Evolutionary conservation across 2,113 vertebrate genomes (phyloP).

Genomic region (Eira barbara): DNA sequence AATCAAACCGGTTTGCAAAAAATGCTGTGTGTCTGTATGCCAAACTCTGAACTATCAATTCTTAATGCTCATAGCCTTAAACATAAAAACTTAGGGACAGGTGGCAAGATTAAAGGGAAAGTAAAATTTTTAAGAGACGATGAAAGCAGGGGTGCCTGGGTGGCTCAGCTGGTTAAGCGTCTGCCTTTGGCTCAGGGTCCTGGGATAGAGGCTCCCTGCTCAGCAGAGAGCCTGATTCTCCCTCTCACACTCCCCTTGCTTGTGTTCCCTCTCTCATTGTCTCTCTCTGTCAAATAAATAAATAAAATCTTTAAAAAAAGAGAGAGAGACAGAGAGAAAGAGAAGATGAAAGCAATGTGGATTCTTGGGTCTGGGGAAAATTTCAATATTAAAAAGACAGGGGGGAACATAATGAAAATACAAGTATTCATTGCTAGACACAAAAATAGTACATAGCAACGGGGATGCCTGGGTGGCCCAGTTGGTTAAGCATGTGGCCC

Average conservation of each 20-base stretch:
- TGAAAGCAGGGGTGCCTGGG: background rate
- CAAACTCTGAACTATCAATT: background rate
- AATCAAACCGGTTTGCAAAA: background rate
- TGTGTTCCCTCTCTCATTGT: too few relatives aligned
- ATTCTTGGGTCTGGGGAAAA: background rate
- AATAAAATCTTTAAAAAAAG: background rate
- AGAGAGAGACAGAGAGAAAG: background rate
- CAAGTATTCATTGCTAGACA: background rate
- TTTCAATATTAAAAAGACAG: background rate
- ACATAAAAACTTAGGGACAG: background rate
- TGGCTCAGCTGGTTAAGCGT: too few relatives aligned
- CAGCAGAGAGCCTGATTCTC: too few relatives aligned
- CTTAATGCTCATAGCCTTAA: background rate
- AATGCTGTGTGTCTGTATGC: background rate
- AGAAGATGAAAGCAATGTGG: background rate
- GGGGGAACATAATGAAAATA: background rate
- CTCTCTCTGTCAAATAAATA: too few relatives aligned
- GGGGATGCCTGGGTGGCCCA: background rate
- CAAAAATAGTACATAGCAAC: background rate
- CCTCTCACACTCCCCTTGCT: too few relatives aligned
- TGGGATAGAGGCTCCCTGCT: too few relatives aligned
- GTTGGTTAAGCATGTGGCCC: background rate
- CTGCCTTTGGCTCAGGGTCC: too few relatives aligned
- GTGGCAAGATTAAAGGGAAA: background rate
- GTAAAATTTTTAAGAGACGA: background rate